These are phyloP conservation scores for Coptotermes formosanus DNA, from an alignment of 1,140 invertebrate species.

Conservation along the genomic window DNA sequence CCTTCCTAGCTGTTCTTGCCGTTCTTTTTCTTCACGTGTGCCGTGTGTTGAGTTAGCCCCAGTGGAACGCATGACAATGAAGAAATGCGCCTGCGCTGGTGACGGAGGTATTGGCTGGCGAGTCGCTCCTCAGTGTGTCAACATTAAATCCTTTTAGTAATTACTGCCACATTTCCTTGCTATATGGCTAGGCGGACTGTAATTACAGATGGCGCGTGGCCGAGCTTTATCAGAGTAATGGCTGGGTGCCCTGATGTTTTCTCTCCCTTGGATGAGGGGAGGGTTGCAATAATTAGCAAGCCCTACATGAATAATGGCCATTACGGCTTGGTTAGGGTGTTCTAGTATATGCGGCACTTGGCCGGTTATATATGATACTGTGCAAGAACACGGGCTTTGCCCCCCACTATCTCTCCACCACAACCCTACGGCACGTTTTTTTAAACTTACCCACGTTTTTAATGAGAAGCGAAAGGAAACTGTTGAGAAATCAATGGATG, in stretches of 20 bases:
- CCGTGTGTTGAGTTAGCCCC: no score
- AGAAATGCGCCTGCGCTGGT: not conserved
- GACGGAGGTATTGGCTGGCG: not conserved
- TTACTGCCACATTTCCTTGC: conserved; percentile 3
- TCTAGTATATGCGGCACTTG: not conserved
- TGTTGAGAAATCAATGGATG: not conserved
- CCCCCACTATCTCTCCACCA: not conserved
- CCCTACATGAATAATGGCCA: conserved; percentile 2
- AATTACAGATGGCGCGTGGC: conserved; percentile 17
- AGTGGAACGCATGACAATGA: not conserved
- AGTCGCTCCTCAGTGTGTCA: not conserved
- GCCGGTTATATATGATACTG: not conserved
- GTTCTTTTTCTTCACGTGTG: no score
- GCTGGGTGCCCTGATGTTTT: not conserved
- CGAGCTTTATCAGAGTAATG: conserved; percentile 11
- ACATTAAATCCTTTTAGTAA: conserved; percentile 17
- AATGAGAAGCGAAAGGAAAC: not conserved
- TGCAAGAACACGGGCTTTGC: not conserved
- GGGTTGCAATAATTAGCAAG: conserved; percentile 12
- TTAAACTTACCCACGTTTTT: not conserved
- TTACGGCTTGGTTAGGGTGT: not conserved
- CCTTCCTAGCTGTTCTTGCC: no score
- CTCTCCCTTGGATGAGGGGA: not conserved
- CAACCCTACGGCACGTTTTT: not conserved
- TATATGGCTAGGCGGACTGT: not conserved